These are phyloP conservation scores for Enteromius viviparus DNA, from an alignment of 2,797 vertebrate genomes.

Conservation along the genomic window DNA sequence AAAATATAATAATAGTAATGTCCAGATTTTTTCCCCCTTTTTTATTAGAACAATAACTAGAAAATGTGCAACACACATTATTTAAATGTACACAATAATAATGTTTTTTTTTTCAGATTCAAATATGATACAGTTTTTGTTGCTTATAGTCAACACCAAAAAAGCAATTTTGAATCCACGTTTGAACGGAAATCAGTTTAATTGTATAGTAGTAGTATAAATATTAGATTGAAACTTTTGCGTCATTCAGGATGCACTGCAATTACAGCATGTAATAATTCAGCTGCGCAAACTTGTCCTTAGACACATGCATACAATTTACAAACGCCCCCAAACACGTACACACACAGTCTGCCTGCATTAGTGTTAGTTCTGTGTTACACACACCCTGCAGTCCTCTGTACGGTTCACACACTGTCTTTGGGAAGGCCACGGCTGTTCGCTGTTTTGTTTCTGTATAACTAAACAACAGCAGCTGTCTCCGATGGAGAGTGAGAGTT, in stretches of 20 bases:
- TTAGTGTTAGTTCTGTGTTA: background rate
- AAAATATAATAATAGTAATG: background rate
- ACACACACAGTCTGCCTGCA: background rate
- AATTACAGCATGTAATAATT: conserved; percentile 2
- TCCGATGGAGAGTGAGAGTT: background rate
- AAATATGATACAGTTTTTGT: background rate
- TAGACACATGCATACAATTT: conserved; percentile 3
- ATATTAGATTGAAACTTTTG: background rate
- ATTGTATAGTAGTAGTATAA: background rate
- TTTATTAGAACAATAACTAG: background rate
- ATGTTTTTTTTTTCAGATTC: background rate
- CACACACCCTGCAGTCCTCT: background rate
- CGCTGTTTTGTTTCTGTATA: conserved; percentile 20
- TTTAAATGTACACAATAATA: background rate
- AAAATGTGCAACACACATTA: background rate
- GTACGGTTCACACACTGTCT: background rate
- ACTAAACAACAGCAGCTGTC: conserved; percentile 31
- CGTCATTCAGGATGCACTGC: background rate
- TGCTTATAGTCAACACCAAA: background rate
- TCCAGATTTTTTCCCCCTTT: too few relatives aligned
- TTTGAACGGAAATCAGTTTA: background rate
- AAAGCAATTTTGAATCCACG: background rate
- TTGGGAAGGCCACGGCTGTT: background rate
- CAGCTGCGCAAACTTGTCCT: conserved; percentile 1
- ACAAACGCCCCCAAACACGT: background rate